Percentiles rank a stretch among this genome's conserved stretches.
Conservation (phyloP, 2,888 invertebrate species). For the Tyria jacobaeae region DNA sequence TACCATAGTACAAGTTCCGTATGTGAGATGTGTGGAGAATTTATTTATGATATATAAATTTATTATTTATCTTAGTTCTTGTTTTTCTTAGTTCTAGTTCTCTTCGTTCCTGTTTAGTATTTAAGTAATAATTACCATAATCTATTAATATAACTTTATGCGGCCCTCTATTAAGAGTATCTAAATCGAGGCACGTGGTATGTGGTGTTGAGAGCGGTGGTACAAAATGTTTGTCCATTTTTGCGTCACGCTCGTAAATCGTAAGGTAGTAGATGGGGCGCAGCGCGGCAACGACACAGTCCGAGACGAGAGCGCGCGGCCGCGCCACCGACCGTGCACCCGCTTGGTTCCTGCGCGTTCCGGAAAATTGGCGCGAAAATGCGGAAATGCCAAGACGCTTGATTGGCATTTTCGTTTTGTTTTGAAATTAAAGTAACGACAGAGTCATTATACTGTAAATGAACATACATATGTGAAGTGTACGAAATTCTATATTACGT, state of each 20-base stretch:
- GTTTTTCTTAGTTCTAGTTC: too few species aligned
- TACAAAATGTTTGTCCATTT: slow-evolving; percentile 69
- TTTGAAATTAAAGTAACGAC: slow-evolving; percentile 36
- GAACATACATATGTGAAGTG: slow-evolving; percentile 54
- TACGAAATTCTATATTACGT: slow-evolving; percentile 35
- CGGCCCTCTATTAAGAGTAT: slow-evolving; percentile 23
- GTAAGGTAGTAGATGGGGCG: slow-evolving; percentile 76
- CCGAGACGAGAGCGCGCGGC: slow-evolving; percentile 70
- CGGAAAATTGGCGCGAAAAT: slow-evolving; percentile 86
- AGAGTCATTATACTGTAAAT: slow-evolving; percentile 39
- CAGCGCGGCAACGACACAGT: slow-evolving; percentile 70
- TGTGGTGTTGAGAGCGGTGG: slow-evolving; percentile 52
- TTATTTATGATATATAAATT: too few species aligned
- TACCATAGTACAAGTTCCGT: too few species aligned
- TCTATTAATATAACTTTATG: slow-evolving; percentile 12
- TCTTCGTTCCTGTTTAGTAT: too few species aligned
- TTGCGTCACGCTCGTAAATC: slow-evolving; percentile 81
- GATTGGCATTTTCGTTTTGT: slow-evolving; percentile 61
- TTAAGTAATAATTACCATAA: too few species aligned
- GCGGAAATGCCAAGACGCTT: slow-evolving; percentile 73
- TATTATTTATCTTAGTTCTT: too few species aligned
- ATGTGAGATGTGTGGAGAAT: too few species aligned
- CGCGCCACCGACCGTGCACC: slow-evolving; percentile 68
- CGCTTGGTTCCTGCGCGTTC: slow-evolving; percentile 66
- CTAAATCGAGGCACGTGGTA: slow-evolving; percentile 57